Conservation (phyloP, 2,797 vertebrate genomes). For the Botia kubotai region DNA sequence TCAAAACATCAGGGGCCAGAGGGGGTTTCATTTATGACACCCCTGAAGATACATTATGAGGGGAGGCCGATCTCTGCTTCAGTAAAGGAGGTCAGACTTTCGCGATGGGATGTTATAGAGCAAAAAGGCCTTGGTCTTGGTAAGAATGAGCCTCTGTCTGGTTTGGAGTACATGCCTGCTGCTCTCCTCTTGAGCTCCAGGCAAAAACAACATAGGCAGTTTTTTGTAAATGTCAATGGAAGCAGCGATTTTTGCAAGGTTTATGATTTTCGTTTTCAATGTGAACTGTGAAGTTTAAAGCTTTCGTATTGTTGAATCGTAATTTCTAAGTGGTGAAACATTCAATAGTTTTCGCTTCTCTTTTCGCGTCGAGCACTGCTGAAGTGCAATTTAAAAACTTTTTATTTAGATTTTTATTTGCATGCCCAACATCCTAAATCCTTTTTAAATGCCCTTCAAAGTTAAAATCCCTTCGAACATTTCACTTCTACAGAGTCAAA, state of each 20-base stretch:
- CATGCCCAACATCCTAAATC: background rate
- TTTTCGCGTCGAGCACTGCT: background rate
- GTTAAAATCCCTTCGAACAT: background rate
- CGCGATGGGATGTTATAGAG: background rate
- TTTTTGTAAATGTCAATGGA: background rate
- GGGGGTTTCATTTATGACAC: slow-evolving; percentile 9
- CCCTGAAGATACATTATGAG: background rate
- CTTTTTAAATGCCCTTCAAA: slow-evolving; percentile 9
- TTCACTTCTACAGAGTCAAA: background rate
- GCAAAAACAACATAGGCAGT: background rate
- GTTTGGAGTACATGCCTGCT: background rate
- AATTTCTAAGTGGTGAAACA: background rate
- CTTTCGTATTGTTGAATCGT: background rate
- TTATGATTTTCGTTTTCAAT: background rate
- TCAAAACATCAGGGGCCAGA: background rate
- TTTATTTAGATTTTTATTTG: too few species aligned
- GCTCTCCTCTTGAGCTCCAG: background rate
- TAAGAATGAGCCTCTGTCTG: background rate
- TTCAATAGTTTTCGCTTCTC: background rate
- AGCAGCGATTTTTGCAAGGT: background rate
- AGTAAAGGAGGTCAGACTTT: background rate
- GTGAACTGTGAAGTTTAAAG: background rate
- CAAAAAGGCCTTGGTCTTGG: background rate
- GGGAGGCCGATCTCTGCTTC: background rate
- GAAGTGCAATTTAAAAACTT: background rate